Percentiles rank a stretch among this genome's conserved stretches.
Evolutionary conservation across 2,113 vertebrate genomes (phyloP).

Genomic region (Zapornia atra): DNA sequence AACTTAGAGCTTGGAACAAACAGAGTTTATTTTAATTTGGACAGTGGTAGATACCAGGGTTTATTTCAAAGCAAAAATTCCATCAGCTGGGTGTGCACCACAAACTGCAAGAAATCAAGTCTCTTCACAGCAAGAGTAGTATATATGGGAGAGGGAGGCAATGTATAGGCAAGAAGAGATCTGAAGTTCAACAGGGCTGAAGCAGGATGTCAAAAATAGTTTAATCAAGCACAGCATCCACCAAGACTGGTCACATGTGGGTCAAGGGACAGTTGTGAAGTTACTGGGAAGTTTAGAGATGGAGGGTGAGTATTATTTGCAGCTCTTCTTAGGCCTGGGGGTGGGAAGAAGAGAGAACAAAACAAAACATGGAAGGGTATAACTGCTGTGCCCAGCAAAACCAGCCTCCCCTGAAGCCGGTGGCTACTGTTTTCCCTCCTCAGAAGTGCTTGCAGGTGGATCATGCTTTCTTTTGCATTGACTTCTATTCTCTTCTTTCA

Average conservation of each 20-base stretch:
- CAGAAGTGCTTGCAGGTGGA: background rate
- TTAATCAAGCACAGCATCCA: background rate
- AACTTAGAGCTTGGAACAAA: background rate
- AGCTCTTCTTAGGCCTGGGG: background rate
- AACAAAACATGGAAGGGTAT: rapidly evolving
- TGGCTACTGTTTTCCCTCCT: background rate
- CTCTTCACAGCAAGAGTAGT: background rate
- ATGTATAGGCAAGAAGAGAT: background rate
- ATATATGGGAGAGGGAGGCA: background rate
- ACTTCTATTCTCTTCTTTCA: background rate
- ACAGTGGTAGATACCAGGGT: background rate
- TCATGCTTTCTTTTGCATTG: background rate
- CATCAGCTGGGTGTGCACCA: background rate
- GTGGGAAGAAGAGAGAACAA: background rate
- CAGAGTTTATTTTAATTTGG: background rate
- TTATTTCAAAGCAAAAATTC: background rate
- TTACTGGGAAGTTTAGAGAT: background rate
- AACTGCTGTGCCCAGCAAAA: background rate
- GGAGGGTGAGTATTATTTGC: background rate
- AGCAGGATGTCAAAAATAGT: background rate
- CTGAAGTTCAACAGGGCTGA: background rate
- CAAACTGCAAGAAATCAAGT: background rate
- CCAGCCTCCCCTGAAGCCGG: background rate
- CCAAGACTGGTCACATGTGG: background rate
- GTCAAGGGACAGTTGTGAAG: background rate